Evolutionary conservation across 2,888 invertebrate genomes (phyloP).

Genomic region (Autographa pulchrina): DNA sequence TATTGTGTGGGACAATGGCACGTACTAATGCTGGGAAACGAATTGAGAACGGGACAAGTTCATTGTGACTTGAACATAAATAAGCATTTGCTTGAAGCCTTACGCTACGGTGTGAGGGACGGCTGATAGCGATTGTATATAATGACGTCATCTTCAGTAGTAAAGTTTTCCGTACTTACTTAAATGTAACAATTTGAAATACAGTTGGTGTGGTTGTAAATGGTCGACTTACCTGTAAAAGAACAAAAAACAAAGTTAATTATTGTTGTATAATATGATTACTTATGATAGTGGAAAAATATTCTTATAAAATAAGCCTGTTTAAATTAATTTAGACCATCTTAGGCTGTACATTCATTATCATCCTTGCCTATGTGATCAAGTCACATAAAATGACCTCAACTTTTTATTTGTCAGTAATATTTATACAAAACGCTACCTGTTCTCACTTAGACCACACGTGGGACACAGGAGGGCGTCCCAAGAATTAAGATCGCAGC

Average conservation of each 20-base stretch:
- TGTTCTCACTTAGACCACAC: slow-evolving; percentile 50
- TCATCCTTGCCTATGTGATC: too few species aligned
- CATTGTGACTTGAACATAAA: slow-evolving; percentile 85
- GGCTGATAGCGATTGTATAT: slow-evolving; percentile 52
- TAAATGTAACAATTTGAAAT: slow-evolving; percentile 5
- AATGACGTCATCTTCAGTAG: slow-evolving; percentile 31
- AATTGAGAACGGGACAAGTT: slow-evolving; percentile 83
- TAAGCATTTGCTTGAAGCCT: slow-evolving; percentile 81
- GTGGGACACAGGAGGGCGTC: slow-evolving; percentile 64
- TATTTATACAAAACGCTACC: slow-evolving; percentile 28
- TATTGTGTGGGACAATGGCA: slow-evolving; percentile 77
- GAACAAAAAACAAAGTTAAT: slow-evolving; percentile 16
- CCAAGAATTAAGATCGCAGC: slow-evolving; percentile 78
- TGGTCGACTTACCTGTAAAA: slow-evolving; percentile 60
- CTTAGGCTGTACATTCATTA: too few species aligned
- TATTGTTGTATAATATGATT: too few species aligned
- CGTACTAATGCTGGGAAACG: slow-evolving; percentile 83
- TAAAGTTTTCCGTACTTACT: slow-evolving; percentile 39
- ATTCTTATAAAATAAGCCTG: neutral
- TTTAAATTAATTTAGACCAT: too few species aligned
- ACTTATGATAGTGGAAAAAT: too few species aligned
- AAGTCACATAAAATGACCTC: neutral
- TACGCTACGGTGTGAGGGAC: slow-evolving; percentile 62
- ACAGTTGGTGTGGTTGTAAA: neutral
- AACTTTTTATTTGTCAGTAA: neutral